Base-by-base conservation (phyloP, 2,888 invertebrate genomes). In the Campoplex capitator region DNA sequence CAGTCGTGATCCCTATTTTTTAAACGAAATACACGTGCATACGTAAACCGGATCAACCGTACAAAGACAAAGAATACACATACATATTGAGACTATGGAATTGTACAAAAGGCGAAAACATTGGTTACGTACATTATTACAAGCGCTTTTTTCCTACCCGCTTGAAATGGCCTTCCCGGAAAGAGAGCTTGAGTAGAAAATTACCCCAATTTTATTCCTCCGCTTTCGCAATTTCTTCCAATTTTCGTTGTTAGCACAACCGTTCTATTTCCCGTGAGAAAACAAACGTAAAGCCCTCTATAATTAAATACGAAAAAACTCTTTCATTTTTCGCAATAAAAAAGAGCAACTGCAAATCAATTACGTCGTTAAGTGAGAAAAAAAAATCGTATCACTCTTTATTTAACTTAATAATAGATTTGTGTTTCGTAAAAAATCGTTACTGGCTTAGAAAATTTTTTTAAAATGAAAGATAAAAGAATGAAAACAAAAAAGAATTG, bases 401-500 rank as follows among this genome's bases (percentile, higher is more conserved):
- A 42, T 51, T 54, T n/a, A 2, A 38, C 42, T 28, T 75, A 48
- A 76, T 45, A 56, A n/a, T 13, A 16, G 65, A 75, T 18, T 45
- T 18, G 28, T 38, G 62, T 32, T 18, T 58, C 75, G 58, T 58
- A 38, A 23, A 58, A 58, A 62, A 75, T 75, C 42, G 28, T 42
- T 23, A 7, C 18, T 58, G 11, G 45, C 0, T 6, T 38, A 45
- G 18, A 13, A 35, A 35, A 23, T 9, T 2, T 2, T 42, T 16
- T 28, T 38, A 28, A 38, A 65, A 65, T 9, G 32, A 9, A n/a
- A 54, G 13, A 35, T 13, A 35, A 9, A 35, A n/a, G 16, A n/a
- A 35, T 18, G 38, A 65, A 45, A 23, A 23, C 23, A 68, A 68
- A 76, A 70, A 76, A 45, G 28, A 68, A 68, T 76, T 32, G 75